Evolutionary conservation across 2,888 invertebrate species (phyloP), one percentile per base, ranked within the genome.

Genomic region (Chymomyza caudatula): DNA sequence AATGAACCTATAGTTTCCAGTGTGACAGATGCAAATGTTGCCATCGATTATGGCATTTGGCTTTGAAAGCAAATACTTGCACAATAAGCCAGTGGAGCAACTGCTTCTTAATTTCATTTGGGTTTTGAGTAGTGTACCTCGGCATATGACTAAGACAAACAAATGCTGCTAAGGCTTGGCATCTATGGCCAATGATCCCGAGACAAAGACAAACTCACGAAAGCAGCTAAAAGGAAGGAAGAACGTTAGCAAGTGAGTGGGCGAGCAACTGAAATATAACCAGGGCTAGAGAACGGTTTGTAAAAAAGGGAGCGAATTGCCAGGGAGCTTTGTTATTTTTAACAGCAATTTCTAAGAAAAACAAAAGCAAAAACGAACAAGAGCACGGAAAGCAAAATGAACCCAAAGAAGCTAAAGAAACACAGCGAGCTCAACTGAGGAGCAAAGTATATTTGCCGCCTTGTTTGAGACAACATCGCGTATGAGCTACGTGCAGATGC

Each of bases 401-500:
- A 37, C 29, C 29, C 11, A 23, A 43, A 15, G 60, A 19, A 63
- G 51, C 58, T 60, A 11, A 22, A 17, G 60, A 44, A 23, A 37
- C 53, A 15, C 63, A 71, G 65, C 67, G 76, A 6, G 19, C 13
- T 43, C 69, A 79, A 73, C 73, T 75, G 86, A 69, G 63, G 56
- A 65, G 70, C 69, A 71, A 77, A 72, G 51, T 20, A 85, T 76
- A 86, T 82, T 82, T 82, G 85, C 82, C 82, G 85, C 86, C 82
- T 85, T 82, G 82, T 82, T 82, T 78, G 85, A 86, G 86, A 84
- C 85, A 86, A 86, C 86, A 86, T 72, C 79, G 83, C 80, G 74
- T 72, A 75, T 69, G 69, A 75, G 65, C 65, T 61, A 74, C 65
- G 67, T 55, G 58, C 37, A 22, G 49, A 8, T 17, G 15, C 57